Conservation (phyloP, 2,113 vertebrate genomes). For the Mola mola region DNA sequence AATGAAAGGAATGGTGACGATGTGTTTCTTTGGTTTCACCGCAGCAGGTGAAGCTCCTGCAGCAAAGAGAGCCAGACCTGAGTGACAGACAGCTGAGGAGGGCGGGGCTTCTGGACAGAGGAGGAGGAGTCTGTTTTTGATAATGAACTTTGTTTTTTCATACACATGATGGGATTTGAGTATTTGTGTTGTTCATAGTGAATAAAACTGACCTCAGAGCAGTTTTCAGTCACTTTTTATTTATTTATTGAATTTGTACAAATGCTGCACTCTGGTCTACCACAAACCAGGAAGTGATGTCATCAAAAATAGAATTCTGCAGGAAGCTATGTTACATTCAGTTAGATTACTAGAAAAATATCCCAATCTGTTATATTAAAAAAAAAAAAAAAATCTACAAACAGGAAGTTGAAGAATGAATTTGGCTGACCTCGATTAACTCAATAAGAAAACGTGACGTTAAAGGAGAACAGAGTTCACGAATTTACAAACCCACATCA, state of each 20-base stretch:
- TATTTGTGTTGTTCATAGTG: background rate
- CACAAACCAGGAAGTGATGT: slow-evolving; percentile 1
- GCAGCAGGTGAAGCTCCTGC: slow-evolving; percentile 61
- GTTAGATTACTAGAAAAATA: slow-evolving; percentile 8
- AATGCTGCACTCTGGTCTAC: slow-evolving; percentile 26
- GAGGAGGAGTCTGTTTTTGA: too few relatives aligned
- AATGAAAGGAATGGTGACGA: too few relatives aligned
- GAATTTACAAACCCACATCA: too few relatives aligned
- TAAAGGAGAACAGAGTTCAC: too few relatives aligned
- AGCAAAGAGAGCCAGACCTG: slow-evolving; percentile 50
- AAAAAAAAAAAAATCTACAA: slow-evolving; percentile 48
- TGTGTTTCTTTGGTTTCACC: background rate
- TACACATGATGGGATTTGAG: background rate
- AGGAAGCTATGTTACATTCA: slow-evolving; percentile 25
- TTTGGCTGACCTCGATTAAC: too few relatives aligned
- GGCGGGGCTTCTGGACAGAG: background rate
- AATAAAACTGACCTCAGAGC: background rate
- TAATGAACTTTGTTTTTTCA: background rate
- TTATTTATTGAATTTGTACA: slow-evolving; percentile 45
- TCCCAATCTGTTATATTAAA: slow-evolving; percentile 41
- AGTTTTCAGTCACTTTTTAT: slow-evolving; percentile 35
- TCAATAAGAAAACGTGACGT: too few relatives aligned
- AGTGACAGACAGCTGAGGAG: slow-evolving; percentile 14
- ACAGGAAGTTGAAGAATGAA: background rate
- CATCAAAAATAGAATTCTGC: slow-evolving; percentile 31